These are phyloP conservation scores for Heliconius ismenius DNA, from an alignment of 2,888 invertebrate genomes.

Conservation along the genomic window DNA sequence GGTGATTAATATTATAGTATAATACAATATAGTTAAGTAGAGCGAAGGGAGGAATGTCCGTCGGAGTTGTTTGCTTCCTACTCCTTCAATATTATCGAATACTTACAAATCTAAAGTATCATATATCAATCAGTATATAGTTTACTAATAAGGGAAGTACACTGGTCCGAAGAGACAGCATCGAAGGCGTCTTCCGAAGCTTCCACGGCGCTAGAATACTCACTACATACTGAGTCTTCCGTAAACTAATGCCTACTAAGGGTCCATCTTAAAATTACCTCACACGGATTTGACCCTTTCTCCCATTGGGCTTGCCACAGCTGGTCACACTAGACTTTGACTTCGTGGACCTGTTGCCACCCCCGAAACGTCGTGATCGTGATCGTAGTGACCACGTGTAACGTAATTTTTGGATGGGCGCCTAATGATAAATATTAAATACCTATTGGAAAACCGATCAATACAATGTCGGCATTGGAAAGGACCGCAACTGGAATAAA, in stretches of 20 bases:
- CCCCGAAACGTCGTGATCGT: neutral
- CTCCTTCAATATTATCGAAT: conserved; percentile 9
- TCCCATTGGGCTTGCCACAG: neutral
- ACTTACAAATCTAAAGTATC: conserved; percentile 12
- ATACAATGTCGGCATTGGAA: neutral
- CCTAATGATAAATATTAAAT: conserved; percentile 29
- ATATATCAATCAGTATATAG: conserved; percentile 10
- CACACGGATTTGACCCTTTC: neutral
- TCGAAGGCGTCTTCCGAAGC: conserved; percentile 27
- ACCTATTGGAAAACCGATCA: conserved; percentile 21
- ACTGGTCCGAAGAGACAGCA: conserved; percentile 10
- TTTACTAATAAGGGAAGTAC: conserved; percentile 3
- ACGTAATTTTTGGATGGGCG: neutral
- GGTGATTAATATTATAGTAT: conserved; percentile 36
- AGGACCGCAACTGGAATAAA: neutral
- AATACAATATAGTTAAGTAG: conserved; percentile 41
- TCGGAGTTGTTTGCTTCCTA: conserved; percentile 23
- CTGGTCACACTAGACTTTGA: neutral
- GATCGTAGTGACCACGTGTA: neutral
- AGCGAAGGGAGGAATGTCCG: conserved; percentile 43
- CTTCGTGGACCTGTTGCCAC: no score
- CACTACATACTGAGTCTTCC: conserved; percentile 37
- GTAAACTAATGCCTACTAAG: conserved; percentile 34
- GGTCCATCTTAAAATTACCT: neutral
- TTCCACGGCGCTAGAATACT: conserved; percentile 37